Conservation (phyloP, 2,797 vertebrate species). For the Rhadinocentrus ornatus region DNA sequence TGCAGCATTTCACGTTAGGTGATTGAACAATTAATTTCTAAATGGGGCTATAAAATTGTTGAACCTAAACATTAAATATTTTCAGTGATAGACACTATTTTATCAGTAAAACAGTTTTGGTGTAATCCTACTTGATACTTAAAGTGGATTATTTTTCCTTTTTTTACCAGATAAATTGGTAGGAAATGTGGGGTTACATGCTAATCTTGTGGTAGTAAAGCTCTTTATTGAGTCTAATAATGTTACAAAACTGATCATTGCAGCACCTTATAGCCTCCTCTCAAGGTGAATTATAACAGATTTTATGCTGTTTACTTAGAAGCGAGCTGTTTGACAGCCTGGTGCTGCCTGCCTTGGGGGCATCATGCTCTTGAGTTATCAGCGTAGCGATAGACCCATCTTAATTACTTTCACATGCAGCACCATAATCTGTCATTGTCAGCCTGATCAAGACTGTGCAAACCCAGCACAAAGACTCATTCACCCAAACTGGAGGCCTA, state of each 20-base stretch:
- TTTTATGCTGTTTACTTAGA: conserved; percentile 59
- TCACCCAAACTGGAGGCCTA: conserved; percentile 80
- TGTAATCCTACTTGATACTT: background rate
- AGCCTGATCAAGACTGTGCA: conserved; percentile 78
- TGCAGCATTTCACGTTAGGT: background rate
- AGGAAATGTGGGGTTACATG: background rate
- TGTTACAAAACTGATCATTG: conserved; percentile 10
- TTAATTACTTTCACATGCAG: conserved; percentile 82
- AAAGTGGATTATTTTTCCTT: background rate
- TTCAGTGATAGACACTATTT: too few species aligned
- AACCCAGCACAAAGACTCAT: conserved; percentile 77
- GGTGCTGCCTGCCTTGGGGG: conserved; percentile 54
- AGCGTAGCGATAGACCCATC: conserved; percentile 77
- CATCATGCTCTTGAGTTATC: conserved; percentile 73
- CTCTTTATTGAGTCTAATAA: background rate
- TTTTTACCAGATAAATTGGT: too few species aligned
- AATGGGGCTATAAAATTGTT: background rate
- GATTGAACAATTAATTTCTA: background rate
- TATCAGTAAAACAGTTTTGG: too few species aligned
- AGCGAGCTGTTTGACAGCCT: conserved; percentile 65
- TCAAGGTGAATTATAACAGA: conserved; percentile 61
- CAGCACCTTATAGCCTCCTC: too few species aligned
- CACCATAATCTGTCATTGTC: conserved; percentile 81
- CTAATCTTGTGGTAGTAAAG: background rate
- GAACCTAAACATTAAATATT: too few species aligned